Evolutionary conservation across 2,797 vertebrate genomes (phyloP), one percentile per base, ranked within the genome.

Genomic region (Denticeps clupeoides): DNA sequence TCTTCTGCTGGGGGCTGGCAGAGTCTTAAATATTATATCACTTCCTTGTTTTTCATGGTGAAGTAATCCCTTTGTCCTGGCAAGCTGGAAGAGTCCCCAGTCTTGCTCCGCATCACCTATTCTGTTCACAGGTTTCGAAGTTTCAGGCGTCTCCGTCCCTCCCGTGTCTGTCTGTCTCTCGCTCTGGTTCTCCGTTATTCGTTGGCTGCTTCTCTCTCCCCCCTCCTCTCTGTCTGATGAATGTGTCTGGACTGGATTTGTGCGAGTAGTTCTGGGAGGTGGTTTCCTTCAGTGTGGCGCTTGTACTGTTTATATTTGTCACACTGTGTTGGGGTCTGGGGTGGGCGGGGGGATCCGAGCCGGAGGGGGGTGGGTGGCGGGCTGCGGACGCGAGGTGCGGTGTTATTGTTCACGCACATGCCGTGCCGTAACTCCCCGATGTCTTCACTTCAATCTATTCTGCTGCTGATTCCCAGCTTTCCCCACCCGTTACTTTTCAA

Each of bases 221-320:
- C 24, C 23, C 23, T 43, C 2, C 18, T 13, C 37, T 42, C 48
- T 25, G 3, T 43, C 13, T 15, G 73, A 78, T 71, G 79, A 75
- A 70, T 74, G 70, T 79, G 77, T 80, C 71, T 31, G 28, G 55
- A 52, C 70, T 86, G 83, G 81, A 74, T 51, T 58, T 63, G 19
- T 74, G 83, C 81, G 85, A 80, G 48, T 28, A 50, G 67, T 74
- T 75, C 73, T 79, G 77, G 78, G 78, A 83, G 72, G 79, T 85
- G 79, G 81, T 85, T 87, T 87, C 74, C 79, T 76, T 80, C 69
- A 72, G 69, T 76, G 55, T 67, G 60, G 70, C 60, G 45, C 35
- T 68, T 64, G 70, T 46, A 60, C 61, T 80, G 77, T 85, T 83
- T 81, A 79, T 67, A 68, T 79, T 78, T 79, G 63, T 77, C 71